A percentile compares a stretch with the other conserved stretches of the same genome.
These are phyloP conservation scores for Bugulina stolonifera DNA, from an alignment of 2,888 invertebrate species.

Conservation along the genomic window DNA sequence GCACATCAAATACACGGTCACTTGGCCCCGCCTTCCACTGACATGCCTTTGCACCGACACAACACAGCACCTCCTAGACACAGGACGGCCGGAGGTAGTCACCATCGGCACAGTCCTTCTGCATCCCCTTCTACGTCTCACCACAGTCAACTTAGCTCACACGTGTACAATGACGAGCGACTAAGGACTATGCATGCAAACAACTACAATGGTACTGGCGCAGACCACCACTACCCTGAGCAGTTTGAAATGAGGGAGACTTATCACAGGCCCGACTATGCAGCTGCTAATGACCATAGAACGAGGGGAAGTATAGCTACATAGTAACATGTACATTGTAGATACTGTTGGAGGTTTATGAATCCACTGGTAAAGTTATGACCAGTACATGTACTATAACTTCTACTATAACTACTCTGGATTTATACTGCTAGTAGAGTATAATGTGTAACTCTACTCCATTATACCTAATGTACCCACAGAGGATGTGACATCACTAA, in stretches of 20 bases:
- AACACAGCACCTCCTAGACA: conserved; percentile 34
- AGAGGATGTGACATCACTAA: too few relatives aligned
- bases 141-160: background rate
- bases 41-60: conserved; percentile 35
- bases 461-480: too few relatives aligned
- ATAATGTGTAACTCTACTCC: too few relatives aligned
- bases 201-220: background rate
- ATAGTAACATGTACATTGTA: too few relatives aligned
- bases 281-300: background rate
- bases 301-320: background rate
- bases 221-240: background rate
- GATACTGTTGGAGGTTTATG: too few relatives aligned
- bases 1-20: conserved; percentile 24
- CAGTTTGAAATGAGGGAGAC: conserved; percentile 18
- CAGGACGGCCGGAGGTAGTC: background rate
- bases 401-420: too few relatives aligned
- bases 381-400: too few relatives aligned
- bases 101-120: background rate
- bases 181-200: conserved; percentile 11
- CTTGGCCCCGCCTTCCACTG: conserved; percentile 27
- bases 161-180: conserved; percentile 13
- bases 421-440: too few relatives aligned
- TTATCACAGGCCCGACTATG: background rate
- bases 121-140: background rate
- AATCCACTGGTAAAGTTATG: too few relatives aligned